Percentiles rank a stretch among this genome's conserved stretches.
Evolutionary conservation across 2,797 vertebrate genomes (phyloP).

Genomic region (Galagoides demidoff): DNA sequence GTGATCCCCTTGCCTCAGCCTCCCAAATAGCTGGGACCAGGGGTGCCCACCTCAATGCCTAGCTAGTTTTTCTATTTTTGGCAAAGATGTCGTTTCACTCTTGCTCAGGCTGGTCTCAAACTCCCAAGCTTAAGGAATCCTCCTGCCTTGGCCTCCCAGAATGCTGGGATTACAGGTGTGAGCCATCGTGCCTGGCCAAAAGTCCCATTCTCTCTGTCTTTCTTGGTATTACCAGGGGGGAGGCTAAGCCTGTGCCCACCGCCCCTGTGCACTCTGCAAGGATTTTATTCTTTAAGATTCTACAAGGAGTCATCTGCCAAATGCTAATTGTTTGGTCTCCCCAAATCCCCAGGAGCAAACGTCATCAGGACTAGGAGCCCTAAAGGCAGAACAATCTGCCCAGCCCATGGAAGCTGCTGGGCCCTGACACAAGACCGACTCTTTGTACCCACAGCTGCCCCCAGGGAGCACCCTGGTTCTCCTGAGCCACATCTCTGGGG

Average conservation of each 20-base stretch:
- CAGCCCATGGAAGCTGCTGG: rapidly evolving
- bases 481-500: not conserved
- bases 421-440: rapidly evolving
- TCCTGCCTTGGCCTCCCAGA: no score
- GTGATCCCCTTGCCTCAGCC: no score
- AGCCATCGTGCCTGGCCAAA: no score
- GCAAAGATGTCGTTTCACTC: no score
- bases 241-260: rapidly evolving
- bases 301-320: not conserved
- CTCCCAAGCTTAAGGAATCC: no score
- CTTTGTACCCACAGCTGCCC: no score
- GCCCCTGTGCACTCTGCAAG: no score
- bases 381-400: rapidly evolving
- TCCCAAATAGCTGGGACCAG: no score
- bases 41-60: no score
- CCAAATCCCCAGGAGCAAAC: rapidly evolving
- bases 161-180: no score
- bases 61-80: no score
- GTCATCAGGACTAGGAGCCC: not conserved
- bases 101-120: no score
- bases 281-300: not conserved
- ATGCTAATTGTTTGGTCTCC: rapidly evolving
- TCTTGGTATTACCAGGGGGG: rapidly evolving
- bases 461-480: not conserved
- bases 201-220: not conserved